phyloP scores from a whole-genome alignment of 92 coral and sea anemone species.

The Nematostella vectensis region DNA sequence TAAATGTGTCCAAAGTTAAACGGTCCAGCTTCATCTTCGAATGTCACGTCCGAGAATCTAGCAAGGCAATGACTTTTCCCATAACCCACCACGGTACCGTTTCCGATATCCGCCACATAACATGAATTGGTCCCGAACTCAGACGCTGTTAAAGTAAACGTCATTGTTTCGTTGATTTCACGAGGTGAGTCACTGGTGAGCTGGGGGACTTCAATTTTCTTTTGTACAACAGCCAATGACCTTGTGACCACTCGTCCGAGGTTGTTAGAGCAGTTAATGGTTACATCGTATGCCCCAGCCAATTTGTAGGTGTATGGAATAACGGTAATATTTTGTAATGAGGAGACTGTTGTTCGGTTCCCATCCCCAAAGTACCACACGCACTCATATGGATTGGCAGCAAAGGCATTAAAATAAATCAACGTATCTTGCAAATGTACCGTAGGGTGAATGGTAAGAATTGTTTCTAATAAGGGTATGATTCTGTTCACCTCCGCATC shows the following conservation, averaged over 20 bases:
- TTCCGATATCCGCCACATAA: conserved; percentile 32
- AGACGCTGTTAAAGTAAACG: conserved; percentile 19
- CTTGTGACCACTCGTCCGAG: conserved; percentile 16
- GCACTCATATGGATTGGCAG: conserved; percentile 48
- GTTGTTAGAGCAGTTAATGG: conserved; percentile 39
- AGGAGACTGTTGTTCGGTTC: conserved; percentile 16
- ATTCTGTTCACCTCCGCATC: conserved; percentile 12
- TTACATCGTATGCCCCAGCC: conserved; percentile 14
- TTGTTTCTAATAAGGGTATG: conserved; percentile 11
- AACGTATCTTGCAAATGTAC: conserved; percentile 15
- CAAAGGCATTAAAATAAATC: conserved; percentile 24
- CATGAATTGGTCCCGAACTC: conserved; percentile 58
- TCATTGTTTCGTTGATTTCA: conserved; percentile 40
- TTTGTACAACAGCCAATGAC: conserved; percentile 29
- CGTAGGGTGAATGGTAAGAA: conserved; percentile 11
- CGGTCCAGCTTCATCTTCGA: conserved; percentile 3
- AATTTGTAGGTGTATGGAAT: conserved; percentile 19
- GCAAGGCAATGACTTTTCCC: conserved; percentile 33
- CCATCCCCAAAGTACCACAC: conserved; percentile 54
- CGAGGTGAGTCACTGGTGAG: conserved; percentile 37
- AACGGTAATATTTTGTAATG: conserved; percentile 23
- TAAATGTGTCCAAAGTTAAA: conserved; percentile 30
- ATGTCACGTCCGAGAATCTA: conserved; percentile 8
- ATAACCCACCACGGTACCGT: conserved; percentile 42
- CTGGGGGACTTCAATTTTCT: conserved; percentile 20